phyloP scores from a whole-genome alignment of 2,113 vertebrate genomes.

The Tyrannus savana region DNA sequence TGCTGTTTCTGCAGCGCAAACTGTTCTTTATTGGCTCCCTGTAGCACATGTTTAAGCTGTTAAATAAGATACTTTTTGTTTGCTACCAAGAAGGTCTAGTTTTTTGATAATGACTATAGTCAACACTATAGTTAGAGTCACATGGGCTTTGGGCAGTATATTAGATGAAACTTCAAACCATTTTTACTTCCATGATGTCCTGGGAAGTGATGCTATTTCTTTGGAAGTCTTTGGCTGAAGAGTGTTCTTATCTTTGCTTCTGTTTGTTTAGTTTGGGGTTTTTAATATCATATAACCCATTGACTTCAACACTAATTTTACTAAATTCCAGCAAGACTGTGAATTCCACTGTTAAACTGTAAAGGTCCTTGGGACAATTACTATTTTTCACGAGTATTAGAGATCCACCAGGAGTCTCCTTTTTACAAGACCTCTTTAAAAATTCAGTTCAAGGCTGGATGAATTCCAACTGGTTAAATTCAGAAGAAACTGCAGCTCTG shows the following conservation, averaged over 20 bases:
- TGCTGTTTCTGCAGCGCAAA: not conserved
- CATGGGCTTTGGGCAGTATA: not conserved
- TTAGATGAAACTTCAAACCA: not conserved
- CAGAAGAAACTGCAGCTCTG: not conserved
- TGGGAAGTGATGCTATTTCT: not conserved
- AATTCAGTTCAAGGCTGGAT: conserved; percentile 1
- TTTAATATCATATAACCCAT: not conserved
- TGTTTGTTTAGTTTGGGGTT: not conserved
- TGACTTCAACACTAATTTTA: not conserved
- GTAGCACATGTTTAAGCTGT: not conserved
- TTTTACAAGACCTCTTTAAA: conserved; percentile 22
- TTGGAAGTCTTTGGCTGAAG: not conserved
- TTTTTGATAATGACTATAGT: not conserved
- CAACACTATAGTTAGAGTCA: not conserved
- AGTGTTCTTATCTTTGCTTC: not conserved
- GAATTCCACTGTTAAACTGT: not conserved
- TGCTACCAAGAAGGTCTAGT: not conserved
- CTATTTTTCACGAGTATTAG: not conserved
- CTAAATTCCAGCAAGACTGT: not conserved
- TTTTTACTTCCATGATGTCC: not conserved
- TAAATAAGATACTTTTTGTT: not conserved
- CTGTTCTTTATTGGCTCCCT: not conserved
- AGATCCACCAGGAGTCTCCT: not conserved
- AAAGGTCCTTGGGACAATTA: not conserved
- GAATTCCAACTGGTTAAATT: conserved; percentile 50